Evolutionary conservation across 2,888 invertebrate species (phyloP), one percentile per base, ranked within the genome.

Genomic region (Acleris emargana): DNA sequence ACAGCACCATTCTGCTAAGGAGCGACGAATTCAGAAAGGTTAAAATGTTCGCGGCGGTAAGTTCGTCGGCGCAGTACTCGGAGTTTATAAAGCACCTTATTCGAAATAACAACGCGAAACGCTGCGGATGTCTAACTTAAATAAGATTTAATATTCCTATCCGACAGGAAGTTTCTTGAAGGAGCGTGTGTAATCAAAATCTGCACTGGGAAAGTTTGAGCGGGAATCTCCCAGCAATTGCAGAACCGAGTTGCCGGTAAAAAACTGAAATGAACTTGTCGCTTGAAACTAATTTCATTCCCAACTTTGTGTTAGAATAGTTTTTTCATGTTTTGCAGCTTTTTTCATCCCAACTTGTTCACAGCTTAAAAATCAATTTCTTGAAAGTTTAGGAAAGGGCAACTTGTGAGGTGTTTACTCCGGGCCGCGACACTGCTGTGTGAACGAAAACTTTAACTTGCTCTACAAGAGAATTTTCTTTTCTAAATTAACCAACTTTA

Each of bases 101-200:
- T 88, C 86, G 89, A 89, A 90, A 91, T 91, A 91, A 91, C 89
- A 91, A 89, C 85, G 86, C 81, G 80, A 87, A 87, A 85, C 82
- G 81, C 85, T 77, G 83, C 83, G 84, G 86, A 88, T 88, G 88
- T 90, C 90, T 89, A 91, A 91, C 85, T 92, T 91, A 91, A 91
- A 91, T 91, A 91, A 88, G 90, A 92, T 92, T 92, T 92, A 92
- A 91, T 91, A 92, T 92, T 92, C 91, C 85, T 87, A 90, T 88
- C 90, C 86, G 79, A 77, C 84, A 86, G 83, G 85, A 88, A 91
- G 87, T 88, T 91, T 87, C 82, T 82, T 84, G 83, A 86, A 89
- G 86, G 84, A 91, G 90, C 89, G 91, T 90, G 85, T 92, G 91
- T 92, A 92, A 92, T 92, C 91, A 92, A 91, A 92, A 92, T 89